These are phyloP conservation scores for Lacerta bilineata DNA, from an alignment of 2,797 vertebrate species.

Conservation along the genomic window DNA sequence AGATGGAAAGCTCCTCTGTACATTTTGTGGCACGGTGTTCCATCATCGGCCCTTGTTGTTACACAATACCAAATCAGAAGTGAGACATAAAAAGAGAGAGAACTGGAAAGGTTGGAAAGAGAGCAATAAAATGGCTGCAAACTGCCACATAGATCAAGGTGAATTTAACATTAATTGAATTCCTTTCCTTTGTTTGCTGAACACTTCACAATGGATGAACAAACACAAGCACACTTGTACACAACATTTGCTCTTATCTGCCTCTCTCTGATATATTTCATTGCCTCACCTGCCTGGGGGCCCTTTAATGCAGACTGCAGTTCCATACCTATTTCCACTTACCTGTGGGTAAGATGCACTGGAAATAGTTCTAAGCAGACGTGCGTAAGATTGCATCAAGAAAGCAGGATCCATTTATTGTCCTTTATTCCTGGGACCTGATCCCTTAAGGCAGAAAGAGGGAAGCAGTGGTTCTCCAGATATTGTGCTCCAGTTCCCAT, in stretches of 20 bases:
- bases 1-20: neutral
- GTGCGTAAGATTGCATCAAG: neutral
- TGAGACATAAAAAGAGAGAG: neutral
- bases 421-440: neutral
- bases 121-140: too few relatives aligned
- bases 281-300: neutral
- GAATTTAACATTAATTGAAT: too few relatives aligned
- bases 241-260: neutral
- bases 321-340: too few relatives aligned
- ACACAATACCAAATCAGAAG: neutral
- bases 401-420: neutral
- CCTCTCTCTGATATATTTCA: neutral
- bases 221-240: neutral
- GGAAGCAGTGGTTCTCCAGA: too few relatives aligned
- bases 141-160: too few relatives aligned
- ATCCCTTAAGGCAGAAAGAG: too few relatives aligned
- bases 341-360: too few relatives aligned
- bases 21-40: neutral
- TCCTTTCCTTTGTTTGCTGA: too few relatives aligned
- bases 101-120: too few relatives aligned
- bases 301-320: neutral
- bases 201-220: too few relatives aligned
- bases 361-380: too few relatives aligned
- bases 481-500: too few relatives aligned
- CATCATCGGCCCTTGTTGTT: neutral